Conservation (phyloP, 2,113 vertebrate genomes). For the Anser brachyrhynchus region DNA sequence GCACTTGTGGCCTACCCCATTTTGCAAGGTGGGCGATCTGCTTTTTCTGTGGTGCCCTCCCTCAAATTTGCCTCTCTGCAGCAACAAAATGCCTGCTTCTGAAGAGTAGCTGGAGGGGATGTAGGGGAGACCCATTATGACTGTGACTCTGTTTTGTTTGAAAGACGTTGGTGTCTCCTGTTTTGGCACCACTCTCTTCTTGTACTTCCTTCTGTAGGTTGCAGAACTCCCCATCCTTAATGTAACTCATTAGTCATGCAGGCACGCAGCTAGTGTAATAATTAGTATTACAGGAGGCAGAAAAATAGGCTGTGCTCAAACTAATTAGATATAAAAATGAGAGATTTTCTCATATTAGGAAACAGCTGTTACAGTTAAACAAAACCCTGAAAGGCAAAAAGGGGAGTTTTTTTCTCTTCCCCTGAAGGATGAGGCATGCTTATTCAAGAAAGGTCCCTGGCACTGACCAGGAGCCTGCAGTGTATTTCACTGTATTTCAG, state of each 20-base stretch:
- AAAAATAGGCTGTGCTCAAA: constrained; percentile 45
- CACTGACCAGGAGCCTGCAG: not conserved
- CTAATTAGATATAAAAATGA: constrained; percentile 58
- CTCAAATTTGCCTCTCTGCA: not conserved
- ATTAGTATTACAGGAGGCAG: constrained; percentile 65
- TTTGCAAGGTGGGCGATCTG: not conserved
- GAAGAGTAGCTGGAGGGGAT: not conserved
- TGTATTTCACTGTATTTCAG: not conserved
- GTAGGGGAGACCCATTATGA: not conserved
- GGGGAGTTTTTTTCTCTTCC: not conserved
- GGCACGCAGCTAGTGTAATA: constrained; percentile 60
- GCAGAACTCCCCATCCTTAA: constrained; percentile 32
- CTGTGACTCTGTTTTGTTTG: constrained; percentile 10
- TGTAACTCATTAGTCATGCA: constrained; percentile 65
- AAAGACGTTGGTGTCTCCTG: not conserved
- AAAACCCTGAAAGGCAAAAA: not conserved
- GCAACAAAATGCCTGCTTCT: not conserved
- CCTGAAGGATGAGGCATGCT: not conserved
- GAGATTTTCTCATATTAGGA: constrained; percentile 49
- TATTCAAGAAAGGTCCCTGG: not conserved
- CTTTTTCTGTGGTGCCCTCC: not conserved
- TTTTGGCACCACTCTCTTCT: not conserved
- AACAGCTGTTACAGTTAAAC: constrained; percentile 44
- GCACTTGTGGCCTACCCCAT: not conserved
- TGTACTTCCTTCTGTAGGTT: constrained; percentile 55